Base-by-base conservation (phyloP, 2,888 invertebrate genomes). In the Dione juno region DNA sequence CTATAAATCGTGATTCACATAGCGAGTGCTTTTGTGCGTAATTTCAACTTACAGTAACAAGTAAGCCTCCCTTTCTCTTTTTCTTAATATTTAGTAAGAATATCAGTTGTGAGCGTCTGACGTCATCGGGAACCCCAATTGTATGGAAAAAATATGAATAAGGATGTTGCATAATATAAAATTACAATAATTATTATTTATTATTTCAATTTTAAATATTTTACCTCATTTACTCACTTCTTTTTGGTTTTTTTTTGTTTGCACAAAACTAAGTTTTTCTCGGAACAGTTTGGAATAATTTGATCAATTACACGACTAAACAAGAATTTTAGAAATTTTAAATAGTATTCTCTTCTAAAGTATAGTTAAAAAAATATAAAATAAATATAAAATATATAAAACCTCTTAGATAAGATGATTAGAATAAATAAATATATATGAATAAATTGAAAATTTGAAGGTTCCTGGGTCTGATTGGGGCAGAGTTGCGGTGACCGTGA, bases 61-160 rank as follows among this genome's bases (percentile, higher is more conserved):
- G 41, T 58, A 59, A 9, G 43, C n/a, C 21, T 58, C 8, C 61
- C 61, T 61, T 61, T 61, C 61, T 61, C 61, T 61, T 45, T 61
- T 45, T 43, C 43, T 61, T n/a, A 61, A 43, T 41, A 45, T 45
- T 45, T 43, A 43, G 43, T 40, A 21, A 59, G 21, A 11, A n/a
- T 61, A 61, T 59, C n/a, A 28, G 6, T 45, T 9, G 6, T 8
- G 8, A 28, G 1, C 21, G 6, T 19, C 0, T 2, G 7, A 61
- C 61, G n/a, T 61, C 61, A 61, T 28, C 61, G 61, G 61, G n/a
- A 61, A 61, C n/a, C 10, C 61, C 61, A 61, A 61, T 61, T n/a
- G 10, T 28, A 13, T 14, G 1, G 6, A n/a, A 21, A 14, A 9
- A 21, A 14, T 21, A 21, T 41, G 3, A 11, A 40, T 59, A 16